These are phyloP conservation scores for Heliconius ethilla DNA, from an alignment of 2,888 invertebrate genomes.

Conservation along the genomic window DNA sequence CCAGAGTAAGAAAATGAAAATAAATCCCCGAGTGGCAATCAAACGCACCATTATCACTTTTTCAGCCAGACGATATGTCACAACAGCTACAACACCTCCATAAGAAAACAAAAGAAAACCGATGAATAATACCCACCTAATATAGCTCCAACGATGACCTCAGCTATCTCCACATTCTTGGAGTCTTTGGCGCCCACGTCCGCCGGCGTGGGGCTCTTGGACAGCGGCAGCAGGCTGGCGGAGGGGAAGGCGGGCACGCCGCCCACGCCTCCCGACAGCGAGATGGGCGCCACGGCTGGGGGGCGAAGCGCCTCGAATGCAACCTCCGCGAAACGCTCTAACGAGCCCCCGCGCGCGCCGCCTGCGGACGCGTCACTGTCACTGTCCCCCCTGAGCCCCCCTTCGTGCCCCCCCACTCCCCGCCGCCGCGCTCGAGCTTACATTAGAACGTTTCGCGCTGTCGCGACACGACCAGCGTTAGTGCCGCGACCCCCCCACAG, in stretches of 20 bases:
- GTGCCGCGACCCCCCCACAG: conserved; percentile 49
- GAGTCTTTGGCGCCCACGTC: conserved; percentile 90
- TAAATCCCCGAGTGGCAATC: too few relatives aligned
- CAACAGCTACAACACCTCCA: too few relatives aligned
- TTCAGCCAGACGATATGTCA: too few relatives aligned
- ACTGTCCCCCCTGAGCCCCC: conserved; percentile 33
- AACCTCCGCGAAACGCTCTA: conserved; percentile 90
- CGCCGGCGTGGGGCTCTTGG: conserved; percentile 90
- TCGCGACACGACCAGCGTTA: conserved; percentile 58
- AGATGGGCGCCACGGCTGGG: conserved; percentile 89
- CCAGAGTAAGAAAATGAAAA: too few relatives aligned
- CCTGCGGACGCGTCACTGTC: conserved; percentile 70
- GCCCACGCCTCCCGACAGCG: conserved; percentile 87
- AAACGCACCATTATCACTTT: too few relatives aligned
- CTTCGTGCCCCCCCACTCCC: conserved; percentile 44
- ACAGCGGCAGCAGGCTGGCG: conserved; percentile 87
- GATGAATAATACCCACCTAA: conserved; percentile 84
- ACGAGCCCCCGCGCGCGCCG: conserved; percentile 82
- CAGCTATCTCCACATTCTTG: conserved; percentile 96
- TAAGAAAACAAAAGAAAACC: neutral
- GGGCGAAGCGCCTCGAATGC: conserved; percentile 87
- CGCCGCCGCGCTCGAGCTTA: conserved; percentile 50
- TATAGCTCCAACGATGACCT: conserved; percentile 98
- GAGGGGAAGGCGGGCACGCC: conserved; percentile 83
- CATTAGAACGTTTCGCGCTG: conserved; percentile 77